Base-by-base conservation (phyloP, 2,113 vertebrate species). In the Dasyurus viverrinus region DNA sequence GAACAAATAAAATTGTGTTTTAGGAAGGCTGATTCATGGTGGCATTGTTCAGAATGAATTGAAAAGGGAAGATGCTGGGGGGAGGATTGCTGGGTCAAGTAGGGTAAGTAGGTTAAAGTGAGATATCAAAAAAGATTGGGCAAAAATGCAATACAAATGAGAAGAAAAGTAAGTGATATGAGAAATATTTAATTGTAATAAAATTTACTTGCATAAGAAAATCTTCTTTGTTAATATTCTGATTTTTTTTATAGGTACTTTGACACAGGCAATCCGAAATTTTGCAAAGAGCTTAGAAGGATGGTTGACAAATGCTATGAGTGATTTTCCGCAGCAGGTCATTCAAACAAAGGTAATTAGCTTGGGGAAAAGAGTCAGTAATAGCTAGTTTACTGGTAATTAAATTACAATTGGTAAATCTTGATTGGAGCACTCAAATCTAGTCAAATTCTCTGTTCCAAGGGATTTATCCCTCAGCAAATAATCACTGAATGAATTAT, bases 221-320 rank as follows among this genome's bases (percentile, higher is more conserved):
- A 42, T 6, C 30, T n/a, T 55, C 89, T 53, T n/a, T 0, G 27
- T 12, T 76, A 24, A 54, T 25, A 0, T 76, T 55, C 0, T 6
- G 54, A 3, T 50, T 46, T 93, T 42, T 92, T 90, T 84, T 95
- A 47, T 98, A 99, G 99, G 99, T 97, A 99, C 99, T 0, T 98
- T 99, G 95, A 99, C 99, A 0, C 99, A 99, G 98, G 99, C 99
- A 0, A 99, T 99, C 93, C 98, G 99, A 8, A 99, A 99, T 96
- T 99, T 99, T 93, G 99, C 99, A 97, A 99, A 99, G 98, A 99
- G 99, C 95, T 97, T 99, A 97, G 99, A 99, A 96, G 99, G 99
- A 52, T 99, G 99, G 99, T 97, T 99, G 97, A 99, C 99, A 0
- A 99, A 99, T 0, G 99, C 99, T 92, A 99, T 99, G 99, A 99